These are phyloP conservation scores for Lepus townsendii DNA, from an alignment of 2,797 vertebrate species.

Conservation along the genomic window DNA sequence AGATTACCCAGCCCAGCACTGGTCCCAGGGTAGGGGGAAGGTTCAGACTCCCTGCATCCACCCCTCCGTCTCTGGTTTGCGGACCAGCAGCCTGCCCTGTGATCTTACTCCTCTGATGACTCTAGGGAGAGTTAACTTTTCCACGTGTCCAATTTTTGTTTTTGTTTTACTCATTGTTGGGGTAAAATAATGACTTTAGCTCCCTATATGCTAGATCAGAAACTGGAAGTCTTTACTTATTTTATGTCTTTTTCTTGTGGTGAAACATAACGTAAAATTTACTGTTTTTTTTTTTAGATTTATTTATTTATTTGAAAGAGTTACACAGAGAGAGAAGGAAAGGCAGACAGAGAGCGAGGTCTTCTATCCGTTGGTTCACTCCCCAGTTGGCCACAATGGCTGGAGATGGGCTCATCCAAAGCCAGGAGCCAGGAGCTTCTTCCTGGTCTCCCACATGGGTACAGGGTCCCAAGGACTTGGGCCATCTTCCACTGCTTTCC, in stretches of 20 bases:
- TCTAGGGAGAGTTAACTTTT: slow-evolving; percentile 11
- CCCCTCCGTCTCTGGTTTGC: not conserved
- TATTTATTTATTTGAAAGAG: no score
- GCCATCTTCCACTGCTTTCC: no score
- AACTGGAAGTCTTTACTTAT: not conserved
- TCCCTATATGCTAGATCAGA: not conserved
- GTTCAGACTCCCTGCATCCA: not conserved
- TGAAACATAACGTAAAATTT: slow-evolving; percentile 19
- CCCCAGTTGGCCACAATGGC: no score
- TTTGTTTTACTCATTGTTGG: not conserved
- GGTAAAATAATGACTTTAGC: not conserved
- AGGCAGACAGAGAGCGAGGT: no score
- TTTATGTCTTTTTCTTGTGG: not conserved
- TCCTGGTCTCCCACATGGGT: no score
- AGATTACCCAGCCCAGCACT: not conserved
- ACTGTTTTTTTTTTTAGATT: no score
- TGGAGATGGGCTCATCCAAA: no score
- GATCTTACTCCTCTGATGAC: not conserved
- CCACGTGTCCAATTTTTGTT: not conserved
- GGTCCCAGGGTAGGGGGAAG: not conserved
- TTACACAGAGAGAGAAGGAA: no score
- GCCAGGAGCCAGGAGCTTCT: no score
- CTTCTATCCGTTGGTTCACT: no score
- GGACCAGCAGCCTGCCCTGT: not conserved
- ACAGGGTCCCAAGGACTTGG: no score